These are phyloP conservation scores for Archips crataeganus DNA, from an alignment of 2,888 invertebrate genomes.

Conservation along the genomic window DNA sequence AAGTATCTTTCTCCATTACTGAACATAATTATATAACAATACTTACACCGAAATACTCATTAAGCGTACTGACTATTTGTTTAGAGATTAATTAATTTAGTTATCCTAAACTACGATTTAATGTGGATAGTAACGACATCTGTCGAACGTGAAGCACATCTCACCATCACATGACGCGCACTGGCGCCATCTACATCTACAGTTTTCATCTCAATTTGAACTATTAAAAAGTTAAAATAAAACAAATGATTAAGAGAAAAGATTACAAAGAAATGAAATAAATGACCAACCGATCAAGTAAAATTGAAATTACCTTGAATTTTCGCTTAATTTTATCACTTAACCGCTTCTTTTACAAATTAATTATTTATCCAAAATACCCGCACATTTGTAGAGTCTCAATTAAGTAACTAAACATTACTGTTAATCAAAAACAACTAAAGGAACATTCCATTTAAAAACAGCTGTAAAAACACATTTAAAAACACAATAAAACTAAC, in stretches of 20 bases:
- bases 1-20: too few species aligned
- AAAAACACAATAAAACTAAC: not conserved
- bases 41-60: too few species aligned
- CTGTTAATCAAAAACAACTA: not conserved
- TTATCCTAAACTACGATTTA: not conserved
- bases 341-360: not conserved
- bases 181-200: constrained; percentile 13
- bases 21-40: too few species aligned
- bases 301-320: not conserved
- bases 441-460: not conserved
- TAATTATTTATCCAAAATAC: not conserved
- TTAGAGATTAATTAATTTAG: not conserved
- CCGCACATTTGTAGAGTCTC: not conserved
- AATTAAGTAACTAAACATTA: not conserved
- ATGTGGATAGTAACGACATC: constrained; percentile 52
- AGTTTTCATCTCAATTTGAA: not conserved
- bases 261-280: not conserved
- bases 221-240: not conserved
- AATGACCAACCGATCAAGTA: not conserved
- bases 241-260: not conserved
- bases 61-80: not conserved
- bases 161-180: constrained; percentile 60
- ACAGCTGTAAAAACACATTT: too few species aligned
- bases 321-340: not conserved
- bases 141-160: constrained; percentile 49